These are phyloP conservation scores for Zoanthus gigantus DNA, from an alignment of 92 coral and sea anemone genomes.

Conservation along the genomic window DNA sequence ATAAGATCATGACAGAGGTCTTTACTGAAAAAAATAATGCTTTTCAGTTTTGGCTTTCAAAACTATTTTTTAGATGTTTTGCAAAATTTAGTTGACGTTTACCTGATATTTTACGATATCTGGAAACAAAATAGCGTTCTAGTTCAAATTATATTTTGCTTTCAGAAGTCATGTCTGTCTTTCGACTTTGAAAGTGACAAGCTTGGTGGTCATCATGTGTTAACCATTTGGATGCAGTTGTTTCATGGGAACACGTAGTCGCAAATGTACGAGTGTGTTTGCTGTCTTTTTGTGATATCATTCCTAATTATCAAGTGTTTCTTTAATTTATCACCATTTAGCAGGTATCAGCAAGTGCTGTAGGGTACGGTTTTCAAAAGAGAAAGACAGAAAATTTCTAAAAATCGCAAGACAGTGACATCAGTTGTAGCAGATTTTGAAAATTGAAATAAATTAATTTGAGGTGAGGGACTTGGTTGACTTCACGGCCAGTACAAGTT, in stretches of 20 bases:
- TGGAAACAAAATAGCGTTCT: not conserved
- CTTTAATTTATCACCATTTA: not conserved
- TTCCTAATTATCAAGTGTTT: not conserved
- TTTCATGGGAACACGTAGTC: not conserved
- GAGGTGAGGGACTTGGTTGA: too few relatives aligned
- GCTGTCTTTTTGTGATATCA: slow-evolving; percentile 26
- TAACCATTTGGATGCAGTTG: not conserved
- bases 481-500: too few relatives aligned
- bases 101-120: not conserved
- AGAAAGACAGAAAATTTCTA: not conserved
- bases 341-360: not conserved
- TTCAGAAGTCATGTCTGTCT: not conserved
- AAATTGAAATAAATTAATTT: not conserved
- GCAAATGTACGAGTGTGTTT: not conserved
- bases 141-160: not conserved
- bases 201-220: not conserved
- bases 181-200: slow-evolving; percentile 6
- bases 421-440: not conserved
- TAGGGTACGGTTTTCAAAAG: not conserved
- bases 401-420: not conserved
- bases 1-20: not conserved
- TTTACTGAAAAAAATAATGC: not conserved
- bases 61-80: not conserved
- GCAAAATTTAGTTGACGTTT: too few relatives aligned
- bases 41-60: not conserved